phyloP scores from a whole-genome alignment of 2,888 invertebrate genomes.

The Drosophila macrospina region DNA sequence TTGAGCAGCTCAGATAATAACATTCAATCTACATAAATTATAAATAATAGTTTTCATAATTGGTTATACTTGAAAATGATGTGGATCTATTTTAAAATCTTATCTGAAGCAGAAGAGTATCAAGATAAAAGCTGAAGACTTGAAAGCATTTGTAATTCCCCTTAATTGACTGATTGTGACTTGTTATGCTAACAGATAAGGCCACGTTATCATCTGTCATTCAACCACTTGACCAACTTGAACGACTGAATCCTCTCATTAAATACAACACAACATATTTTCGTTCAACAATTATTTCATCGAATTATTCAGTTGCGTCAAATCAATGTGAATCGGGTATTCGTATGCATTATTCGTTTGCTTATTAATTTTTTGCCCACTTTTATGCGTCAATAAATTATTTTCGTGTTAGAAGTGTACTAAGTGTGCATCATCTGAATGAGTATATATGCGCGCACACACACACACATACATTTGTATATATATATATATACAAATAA shows the following conservation, averaged over 20 bases:
- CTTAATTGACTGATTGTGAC: constrained; percentile 42
- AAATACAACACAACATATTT: constrained; percentile 1
- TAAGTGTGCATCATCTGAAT: constrained; percentile 37
- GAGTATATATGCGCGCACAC: background rate
- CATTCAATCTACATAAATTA: too few species aligned
- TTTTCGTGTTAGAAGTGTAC: constrained; percentile 68
- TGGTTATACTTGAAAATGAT: background rate
- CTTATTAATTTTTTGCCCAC: constrained; percentile 35
- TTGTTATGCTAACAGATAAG: constrained; percentile 32
- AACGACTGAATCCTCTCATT: background rate
- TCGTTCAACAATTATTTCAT: constrained; percentile 15
- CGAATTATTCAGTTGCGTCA: constrained; percentile 35
- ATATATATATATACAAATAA: constrained; percentile 13
- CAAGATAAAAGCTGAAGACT: background rate
- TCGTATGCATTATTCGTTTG: constrained; percentile 40
- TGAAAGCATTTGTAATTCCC: constrained; percentile 23
- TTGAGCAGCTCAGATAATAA: too few species aligned
- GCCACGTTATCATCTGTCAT: constrained; percentile 6
- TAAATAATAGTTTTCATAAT: background rate
- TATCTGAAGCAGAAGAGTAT: too few species aligned
- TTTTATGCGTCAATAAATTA: constrained; percentile 80
- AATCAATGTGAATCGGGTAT: constrained; percentile 56
- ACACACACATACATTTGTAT: constrained; percentile 10
- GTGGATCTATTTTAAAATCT: background rate
- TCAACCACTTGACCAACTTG: constrained; percentile 14